Evolutionary conservation across 2,888 invertebrate genomes (phyloP), one percentile per base, ranked within the genome.

Genomic region (Himalopsyche tibetana): DNA sequence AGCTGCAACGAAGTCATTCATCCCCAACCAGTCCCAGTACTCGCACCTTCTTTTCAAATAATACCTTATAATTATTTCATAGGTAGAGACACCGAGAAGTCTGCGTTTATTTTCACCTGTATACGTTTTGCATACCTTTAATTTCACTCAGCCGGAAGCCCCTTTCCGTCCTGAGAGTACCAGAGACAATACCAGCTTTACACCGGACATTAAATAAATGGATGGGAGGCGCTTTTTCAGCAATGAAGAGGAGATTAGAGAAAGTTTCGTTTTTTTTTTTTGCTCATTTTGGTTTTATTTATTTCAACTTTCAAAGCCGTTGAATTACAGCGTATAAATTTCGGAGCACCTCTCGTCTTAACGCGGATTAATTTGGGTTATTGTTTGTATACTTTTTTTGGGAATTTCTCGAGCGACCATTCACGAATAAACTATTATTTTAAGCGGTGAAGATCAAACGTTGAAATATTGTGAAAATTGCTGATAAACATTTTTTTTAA

Each of bases 201-300:
- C 80, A 28, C 86, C 56, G 63, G 79, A 55, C 87, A 82, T 87
- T 87, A 87, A 86, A 84, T 85, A 83, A 87, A 84, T 69, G 87
- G 84, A 87, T 86, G 84, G 84, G 81, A 74, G 80, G 84, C 56
- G 84, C 85, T 87, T 87, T 84, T 86, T 74, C 82, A 80, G 84
- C 86, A 87, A 86, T 85, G 85, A 86, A 83, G 82, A 83, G 84
- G 87, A 84, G 85, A 87, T 87, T 86, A 87, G 84, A 83, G 84
- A 84, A 84, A 63, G 63, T 63, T 63, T 63, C 63, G 63, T 63
- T 63, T 63, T 63, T n/a, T 63, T 63, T 56, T 42, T n/a, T 5
- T 63, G n/a, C 19, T 63, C 63, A 19, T 63, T 63, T 63, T 28
- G 63, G 63, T 63, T 63, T 63, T 63, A 63, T 63, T 63, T 63